Conservation (phyloP, 2,888 invertebrate genomes). For the Chrysolina haemoptera region DNA sequence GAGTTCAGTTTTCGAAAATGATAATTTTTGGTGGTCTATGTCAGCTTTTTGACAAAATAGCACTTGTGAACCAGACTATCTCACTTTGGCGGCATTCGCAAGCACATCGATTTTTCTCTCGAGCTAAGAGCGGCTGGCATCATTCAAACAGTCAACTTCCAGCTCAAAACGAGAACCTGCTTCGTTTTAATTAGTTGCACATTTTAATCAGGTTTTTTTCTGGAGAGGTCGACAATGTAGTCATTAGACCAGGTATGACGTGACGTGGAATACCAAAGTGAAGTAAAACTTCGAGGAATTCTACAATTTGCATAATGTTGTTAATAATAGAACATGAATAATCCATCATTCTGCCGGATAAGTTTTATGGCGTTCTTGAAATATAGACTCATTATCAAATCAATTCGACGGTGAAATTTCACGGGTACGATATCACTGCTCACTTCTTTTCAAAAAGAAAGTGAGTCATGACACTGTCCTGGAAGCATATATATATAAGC, state of each 20-base stretch:
- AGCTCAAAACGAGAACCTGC: not conserved
- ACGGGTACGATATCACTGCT: no score
- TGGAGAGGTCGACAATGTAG: not conserved
- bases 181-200: constrained; percentile 1
- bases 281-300: not conserved
- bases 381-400: no score
- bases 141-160: not conserved
- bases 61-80: no score
- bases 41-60: no score
- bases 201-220: not conserved
- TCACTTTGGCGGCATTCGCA: not conserved
- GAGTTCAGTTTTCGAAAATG: no score
- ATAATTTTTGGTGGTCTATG: no score
- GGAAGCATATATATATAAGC: no score
- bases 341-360: not conserved
- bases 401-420: no score
- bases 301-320: not conserved
- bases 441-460: no score
- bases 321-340: constrained; percentile 1
- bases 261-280: not conserved
- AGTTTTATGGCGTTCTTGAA: not conserved
- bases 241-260: not conserved
- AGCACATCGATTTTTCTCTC: constrained; percentile 21
- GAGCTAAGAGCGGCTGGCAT: not conserved
- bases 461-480: no score